Base-by-base conservation (phyloP, 2,888 invertebrate genomes). In the Eumacrocentrus americanus region DNA sequence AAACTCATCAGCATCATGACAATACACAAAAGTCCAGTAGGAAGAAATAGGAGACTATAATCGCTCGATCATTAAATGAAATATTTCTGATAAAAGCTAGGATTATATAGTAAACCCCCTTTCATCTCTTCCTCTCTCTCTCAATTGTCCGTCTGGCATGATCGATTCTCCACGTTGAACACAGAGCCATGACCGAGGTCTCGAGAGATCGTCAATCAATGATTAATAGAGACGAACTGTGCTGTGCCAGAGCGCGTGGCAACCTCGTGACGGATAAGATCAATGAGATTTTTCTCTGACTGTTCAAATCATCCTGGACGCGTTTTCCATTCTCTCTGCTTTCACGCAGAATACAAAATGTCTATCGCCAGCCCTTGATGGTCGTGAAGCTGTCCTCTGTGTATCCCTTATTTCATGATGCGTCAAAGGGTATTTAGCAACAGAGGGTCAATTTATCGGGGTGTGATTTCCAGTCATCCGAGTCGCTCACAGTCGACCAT, bases 361-460 rank as follows among this genome's bases (percentile, higher is more conserved):
- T 18, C 18, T 40, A 37, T 12, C n/a, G 14, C n/a, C 7, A 16
- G 18, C 18, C 6, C 38, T 40, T 20, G n/a, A 18, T 51, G 12
- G 20, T 16, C 14, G 25, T 9, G 20, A 12, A 20, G 12, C 23
- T 23, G 7, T 25, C 40, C 14, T 11, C 29, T 23, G 12, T 42
- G 20, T 42, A 38, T 42, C 38, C 55, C 55, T 40, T 54, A 58
- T 38, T 40, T 61, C 63, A n/a, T 68, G 65, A 58, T 60, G 66
- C 62, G 76, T 76, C 73, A 72, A 75, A 73, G 74, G 75, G 70
- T 73, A 74, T 77, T 76, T 75, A 75, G 73, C 70, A 68, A 70
- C 70, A 70, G 72, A 70, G 72, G 77, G 74, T 77, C 74, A 74
- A 77, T 76, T 76, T 75, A 74, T 67, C 75, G 71, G 74, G 75